Evolutionary conservation across 2,113 vertebrate genomes (phyloP).

Genomic region (Haplochromis vanheusdeni): DNA sequence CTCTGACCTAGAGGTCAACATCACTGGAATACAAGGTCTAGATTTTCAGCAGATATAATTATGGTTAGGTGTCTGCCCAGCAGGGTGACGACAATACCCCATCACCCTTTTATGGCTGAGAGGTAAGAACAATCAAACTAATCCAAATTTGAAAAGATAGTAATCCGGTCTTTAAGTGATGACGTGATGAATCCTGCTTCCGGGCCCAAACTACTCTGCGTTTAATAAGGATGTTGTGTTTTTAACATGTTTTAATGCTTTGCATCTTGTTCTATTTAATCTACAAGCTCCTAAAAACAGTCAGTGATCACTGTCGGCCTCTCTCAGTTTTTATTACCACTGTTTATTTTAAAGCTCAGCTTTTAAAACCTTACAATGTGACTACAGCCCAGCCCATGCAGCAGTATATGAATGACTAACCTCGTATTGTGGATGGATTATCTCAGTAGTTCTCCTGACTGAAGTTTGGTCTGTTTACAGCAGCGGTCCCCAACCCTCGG

Average conservation of each 20-base stretch:
- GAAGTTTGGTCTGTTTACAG: not conserved
- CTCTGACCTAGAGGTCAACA: not conserved
- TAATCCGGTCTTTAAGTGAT: accelerated
- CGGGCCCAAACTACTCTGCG: not conserved
- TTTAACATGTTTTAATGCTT: not conserved
- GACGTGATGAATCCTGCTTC: not conserved
- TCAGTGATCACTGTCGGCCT: not conserved
- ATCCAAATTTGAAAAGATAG: not conserved
- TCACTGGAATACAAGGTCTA: not conserved
- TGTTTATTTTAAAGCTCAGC: not conserved
- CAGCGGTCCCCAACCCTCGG: accelerated
- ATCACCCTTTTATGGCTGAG: not conserved
- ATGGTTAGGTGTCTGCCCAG: not conserved
- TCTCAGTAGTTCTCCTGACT: not conserved
- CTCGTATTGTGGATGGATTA: accelerated
- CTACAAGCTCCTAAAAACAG: not conserved
- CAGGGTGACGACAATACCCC: not conserved
- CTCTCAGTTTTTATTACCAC: not conserved
- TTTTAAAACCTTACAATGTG: accelerated
- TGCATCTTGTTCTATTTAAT: not conserved
- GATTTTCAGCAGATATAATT: not conserved
- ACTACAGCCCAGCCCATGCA: not conserved
- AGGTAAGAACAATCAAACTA: not conserved
- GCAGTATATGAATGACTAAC: accelerated
- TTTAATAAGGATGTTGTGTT: not conserved